These are phyloP conservation scores for Hetaerina titia DNA, from an alignment of 2,888 invertebrate species.

Conservation along the genomic window DNA sequence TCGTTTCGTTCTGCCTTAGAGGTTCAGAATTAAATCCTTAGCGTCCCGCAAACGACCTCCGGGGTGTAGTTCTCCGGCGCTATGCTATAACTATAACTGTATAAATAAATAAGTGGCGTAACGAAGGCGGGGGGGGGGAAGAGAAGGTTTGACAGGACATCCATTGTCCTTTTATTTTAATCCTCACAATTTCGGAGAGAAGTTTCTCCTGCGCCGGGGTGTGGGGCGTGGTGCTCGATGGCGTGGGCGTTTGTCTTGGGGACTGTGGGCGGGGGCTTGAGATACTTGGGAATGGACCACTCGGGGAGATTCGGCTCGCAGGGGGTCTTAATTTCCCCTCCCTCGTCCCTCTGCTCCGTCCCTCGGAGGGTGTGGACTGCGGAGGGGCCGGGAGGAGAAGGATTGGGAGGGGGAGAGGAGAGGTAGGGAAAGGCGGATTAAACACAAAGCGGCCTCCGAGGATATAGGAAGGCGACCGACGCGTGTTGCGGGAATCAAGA, in stretches of 20 bases:
- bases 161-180: background rate
- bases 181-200: background rate
- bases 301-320: background rate
- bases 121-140: background rate
- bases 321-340: slow-evolving; percentile 1
- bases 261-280: background rate
- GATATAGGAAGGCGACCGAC: too few species aligned
- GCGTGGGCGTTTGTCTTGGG: background rate
- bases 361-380: background rate
- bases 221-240: background rate
- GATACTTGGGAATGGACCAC: background rate
- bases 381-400: too few species aligned
- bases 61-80: too few species aligned
- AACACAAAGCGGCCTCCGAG: too few species aligned
- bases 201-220: background rate
- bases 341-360: background rate
- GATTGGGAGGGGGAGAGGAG: too few species aligned
- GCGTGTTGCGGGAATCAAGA: too few species aligned
- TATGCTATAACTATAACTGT: too few species aligned
- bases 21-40: too few species aligned
- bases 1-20: too few species aligned
- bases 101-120: background rate
- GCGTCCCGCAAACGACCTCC: too few species aligned
- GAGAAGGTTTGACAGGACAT: background rate
- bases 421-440: too few species aligned